Base-by-base conservation (phyloP, 2,113 vertebrate species). In the Lepisosteus oculatus region DNA sequence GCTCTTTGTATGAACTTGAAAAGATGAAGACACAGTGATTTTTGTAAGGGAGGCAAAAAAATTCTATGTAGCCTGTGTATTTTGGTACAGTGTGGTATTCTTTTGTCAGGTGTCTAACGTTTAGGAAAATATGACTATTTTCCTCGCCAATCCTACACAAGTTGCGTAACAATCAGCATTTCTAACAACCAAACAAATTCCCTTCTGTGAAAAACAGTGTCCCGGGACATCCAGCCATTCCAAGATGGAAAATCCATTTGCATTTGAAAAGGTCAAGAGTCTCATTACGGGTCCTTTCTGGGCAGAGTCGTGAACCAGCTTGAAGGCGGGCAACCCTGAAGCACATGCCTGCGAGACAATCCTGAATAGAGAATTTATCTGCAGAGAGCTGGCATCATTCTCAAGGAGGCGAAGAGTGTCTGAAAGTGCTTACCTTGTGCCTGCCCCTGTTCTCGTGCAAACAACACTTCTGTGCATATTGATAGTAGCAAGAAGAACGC, bases 401-500 rank as follows among this genome's bases (percentile, higher is more conserved):
- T 11, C 9, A 9, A 3, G 61, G 15, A 11, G 51, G 8, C 12
- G 5, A 7, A 59, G 55, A 41, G 13, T 43, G 55, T 12, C 29
- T 5, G 57, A 41, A 41, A 65, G 13, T 11, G 56, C 77, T 85
- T 85, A 93, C 91, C 88, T 92, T 87, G 87, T 80, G 80, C 72
- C 72, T 70, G 66, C 80, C 90, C 87, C 80, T 86, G 90, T 77
- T 87, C 90, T 86, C 92, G 87, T 85, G 88, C 89, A 88, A 88
- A 82, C 81, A 89, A 83, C 76, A 88, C 89, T 83, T 89, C 86
- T 84, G 90, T 77, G 84, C 95, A 99, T 96, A 93, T 82, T 89
- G 94, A 86, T 86, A 96, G 85, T 83, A 94, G 90, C 84, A 95
- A 85, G 80, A 94, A 85, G 81, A 96, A 76, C 81, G 86, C 85